Conservation (phyloP, 2,113 vertebrate genomes). For the Echinops telfairi region DNA sequence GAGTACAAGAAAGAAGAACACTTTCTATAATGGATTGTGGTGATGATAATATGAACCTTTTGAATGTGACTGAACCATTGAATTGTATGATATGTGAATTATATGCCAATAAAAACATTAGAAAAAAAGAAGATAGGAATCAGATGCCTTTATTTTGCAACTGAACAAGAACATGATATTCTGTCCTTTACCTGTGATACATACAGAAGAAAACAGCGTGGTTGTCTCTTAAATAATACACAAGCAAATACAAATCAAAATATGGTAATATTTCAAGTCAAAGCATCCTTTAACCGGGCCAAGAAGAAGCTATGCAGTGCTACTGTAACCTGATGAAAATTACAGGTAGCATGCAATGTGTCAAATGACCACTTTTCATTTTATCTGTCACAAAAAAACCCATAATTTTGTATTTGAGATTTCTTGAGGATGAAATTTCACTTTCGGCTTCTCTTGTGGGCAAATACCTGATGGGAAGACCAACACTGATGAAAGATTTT, state of each 20-base stretch:
- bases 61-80: too few relatives aligned
- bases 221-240: neutral
- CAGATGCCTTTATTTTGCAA: conserved; percentile 24
- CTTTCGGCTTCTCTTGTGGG: neutral
- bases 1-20: too few relatives aligned
- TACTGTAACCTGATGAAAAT: neutral
- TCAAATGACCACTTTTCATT: neutral
- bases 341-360: neutral
- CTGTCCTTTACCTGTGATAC: neutral
- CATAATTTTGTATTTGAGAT: neutral
- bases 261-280: conserved; percentile 2
- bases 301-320: neutral
- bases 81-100: too few relatives aligned
- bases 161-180: neutral
- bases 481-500: neutral
- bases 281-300: neutral
- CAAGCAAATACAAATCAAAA: neutral
- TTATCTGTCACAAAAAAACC: neutral
- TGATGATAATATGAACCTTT: too few relatives aligned
- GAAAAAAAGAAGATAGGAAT: too few relatives aligned
- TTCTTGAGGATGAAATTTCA: neutral
- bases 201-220: neutral
- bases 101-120: too few relatives aligned
- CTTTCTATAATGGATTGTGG: too few relatives aligned
- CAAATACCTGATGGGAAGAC: neutral